These are phyloP conservation scores for Camponotus pennsylvanicus DNA, from an alignment of 1,140 invertebrate species.

Conservation along the genomic window DNA sequence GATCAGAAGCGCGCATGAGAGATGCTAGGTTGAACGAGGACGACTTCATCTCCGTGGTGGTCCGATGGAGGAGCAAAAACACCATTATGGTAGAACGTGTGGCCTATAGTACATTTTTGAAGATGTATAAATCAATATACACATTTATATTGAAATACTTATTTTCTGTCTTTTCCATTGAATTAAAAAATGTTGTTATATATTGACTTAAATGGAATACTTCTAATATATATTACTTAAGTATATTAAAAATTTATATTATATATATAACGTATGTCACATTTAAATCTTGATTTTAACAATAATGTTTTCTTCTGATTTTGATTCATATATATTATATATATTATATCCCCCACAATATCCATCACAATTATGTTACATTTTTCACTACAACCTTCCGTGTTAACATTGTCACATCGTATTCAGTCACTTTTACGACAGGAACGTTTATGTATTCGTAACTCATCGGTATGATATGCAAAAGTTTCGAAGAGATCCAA, in stretches of 20 bases:
- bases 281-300: neutral
- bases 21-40: constrained; percentile 61
- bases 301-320: neutral
- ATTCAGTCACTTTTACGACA: neutral
- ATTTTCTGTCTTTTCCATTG: neutral
- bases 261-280: too few species aligned
- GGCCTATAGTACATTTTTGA: neutral
- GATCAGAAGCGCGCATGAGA: constrained; percentile 38
- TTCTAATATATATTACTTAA: neutral
- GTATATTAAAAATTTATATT: neutral
- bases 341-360: too few species aligned
- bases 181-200: neutral
- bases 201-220: neutral
- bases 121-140: constrained; percentile 19
- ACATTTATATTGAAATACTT: neutral
- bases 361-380: neutral
- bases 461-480: neutral
- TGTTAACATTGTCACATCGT: neutral
- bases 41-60: constrained; percentile 78
- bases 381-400: neutral
- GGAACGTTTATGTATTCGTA: neutral
- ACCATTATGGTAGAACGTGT: constrained; percentile 45
- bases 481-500: neutral
- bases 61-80: constrained; percentile 69
- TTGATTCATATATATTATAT: too few species aligned